Percentiles rank a stretch among this genome's conserved stretches.
These are phyloP conservation scores for Akabosia matsudoensis DNA, from an alignment of 1,140 invertebrate species.

Conservation along the genomic window DNA sequence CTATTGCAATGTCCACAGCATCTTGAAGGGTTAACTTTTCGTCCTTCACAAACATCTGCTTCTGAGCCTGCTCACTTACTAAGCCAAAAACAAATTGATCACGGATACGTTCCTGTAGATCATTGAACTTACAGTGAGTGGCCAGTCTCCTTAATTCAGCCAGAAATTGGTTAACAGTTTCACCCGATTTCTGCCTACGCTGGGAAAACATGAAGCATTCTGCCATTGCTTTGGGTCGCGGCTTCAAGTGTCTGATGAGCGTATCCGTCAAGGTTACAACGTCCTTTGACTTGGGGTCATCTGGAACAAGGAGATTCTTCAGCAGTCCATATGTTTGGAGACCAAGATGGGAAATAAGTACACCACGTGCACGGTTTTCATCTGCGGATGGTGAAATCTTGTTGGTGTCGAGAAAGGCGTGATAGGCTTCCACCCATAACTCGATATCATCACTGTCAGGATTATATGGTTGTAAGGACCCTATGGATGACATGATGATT, in stretches of 20 bases:
- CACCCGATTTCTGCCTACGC: slow-evolving; percentile 32
- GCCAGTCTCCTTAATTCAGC: slow-evolving; percentile 39
- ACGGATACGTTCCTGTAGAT: slow-evolving; percentile 30
- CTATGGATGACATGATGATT: slow-evolving; percentile 5
- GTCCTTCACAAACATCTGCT: background rate
- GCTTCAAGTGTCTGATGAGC: slow-evolving; percentile 12
- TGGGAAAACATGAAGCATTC: slow-evolving; percentile 35
- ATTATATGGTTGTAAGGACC: background rate
- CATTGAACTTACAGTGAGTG: slow-evolving; percentile 37
- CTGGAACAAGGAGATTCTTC: background rate
- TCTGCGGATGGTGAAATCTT: background rate
- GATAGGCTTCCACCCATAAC: background rate
- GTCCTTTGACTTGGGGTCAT: background rate
- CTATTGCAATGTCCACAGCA: background rate
- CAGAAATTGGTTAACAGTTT: slow-evolving; percentile 31
- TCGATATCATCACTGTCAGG: slow-evolving; percentile 17
- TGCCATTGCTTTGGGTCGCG: slow-evolving; percentile 27
- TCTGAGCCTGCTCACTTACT: slow-evolving; percentile 23
- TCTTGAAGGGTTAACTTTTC: background rate
- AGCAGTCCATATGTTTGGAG: slow-evolving; percentile 12
- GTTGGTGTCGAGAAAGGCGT: slow-evolving; percentile 8
- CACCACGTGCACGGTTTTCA: background rate
- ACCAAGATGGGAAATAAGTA: slow-evolving; percentile 19
- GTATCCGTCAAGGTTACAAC: background rate
- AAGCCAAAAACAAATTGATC: slow-evolving; percentile 42